phyloP scores from a whole-genome alignment of 2,888 invertebrate genomes.

The Dilophus febrilis region DNA sequence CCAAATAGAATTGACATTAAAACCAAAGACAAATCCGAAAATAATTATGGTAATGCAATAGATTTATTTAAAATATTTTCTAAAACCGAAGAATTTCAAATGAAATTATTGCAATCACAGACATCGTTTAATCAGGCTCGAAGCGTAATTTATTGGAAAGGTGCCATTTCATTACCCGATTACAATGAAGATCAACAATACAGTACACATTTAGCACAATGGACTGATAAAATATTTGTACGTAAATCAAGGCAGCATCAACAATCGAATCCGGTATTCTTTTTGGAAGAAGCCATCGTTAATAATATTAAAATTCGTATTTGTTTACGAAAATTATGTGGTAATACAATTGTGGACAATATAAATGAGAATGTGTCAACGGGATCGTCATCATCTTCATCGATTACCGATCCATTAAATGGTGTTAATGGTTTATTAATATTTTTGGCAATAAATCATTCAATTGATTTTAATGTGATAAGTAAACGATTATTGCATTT shows the following conservation, averaged over 20 bases:
- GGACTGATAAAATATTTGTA: slow-evolving; percentile 7
- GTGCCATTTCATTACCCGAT: slow-evolving; percentile 40
- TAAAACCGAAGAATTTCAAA: not conserved
- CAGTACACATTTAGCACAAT: slow-evolving; percentile 17
- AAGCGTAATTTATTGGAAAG: slow-evolving; percentile 39
- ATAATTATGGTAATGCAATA: slow-evolving; percentile 9
- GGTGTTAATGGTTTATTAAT: too few species aligned
- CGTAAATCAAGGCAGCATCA: not conserved
- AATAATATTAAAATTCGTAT: slow-evolving; percentile 16
- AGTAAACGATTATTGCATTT: too few species aligned
- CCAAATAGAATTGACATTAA: slow-evolving; percentile 13
- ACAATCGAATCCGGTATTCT: slow-evolving; percentile 1
- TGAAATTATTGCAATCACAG: not conserved
- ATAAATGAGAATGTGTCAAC: too few species aligned
- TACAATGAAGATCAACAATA: slow-evolving; percentile 18
- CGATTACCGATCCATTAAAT: too few species aligned
- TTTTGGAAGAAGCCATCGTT: not conserved
- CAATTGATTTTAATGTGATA: too few species aligned
- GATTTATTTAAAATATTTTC: slow-evolving; percentile 7
- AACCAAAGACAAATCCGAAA: slow-evolving; percentile 9
- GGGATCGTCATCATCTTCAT: too few species aligned
- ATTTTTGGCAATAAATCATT: too few species aligned
- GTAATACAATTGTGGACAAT: too few species aligned
- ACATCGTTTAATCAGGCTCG: not conserved
- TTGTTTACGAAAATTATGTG: slow-evolving; percentile 24